Base-by-base conservation (phyloP, 2,888 invertebrate genomes). In the Smittia aterrima region DNA sequence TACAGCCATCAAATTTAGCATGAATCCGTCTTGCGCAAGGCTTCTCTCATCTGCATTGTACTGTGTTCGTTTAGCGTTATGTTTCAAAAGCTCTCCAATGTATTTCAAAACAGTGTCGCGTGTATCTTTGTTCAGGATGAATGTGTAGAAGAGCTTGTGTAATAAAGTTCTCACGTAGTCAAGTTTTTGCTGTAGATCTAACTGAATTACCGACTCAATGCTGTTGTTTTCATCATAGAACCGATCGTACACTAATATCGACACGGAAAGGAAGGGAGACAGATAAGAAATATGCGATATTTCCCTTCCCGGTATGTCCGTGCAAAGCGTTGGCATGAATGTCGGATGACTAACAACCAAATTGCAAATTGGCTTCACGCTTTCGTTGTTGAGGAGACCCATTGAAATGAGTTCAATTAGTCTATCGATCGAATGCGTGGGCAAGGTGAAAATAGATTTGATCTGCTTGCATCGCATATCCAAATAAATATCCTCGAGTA, bases 21-120 rank as follows among this genome's bases (percentile, higher is more conserved):
- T 95, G 82, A 96, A 96, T 0, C 98, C 98, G 82, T 98, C 97
- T 3, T 95, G 92, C 11, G 96, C 94, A 0, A 96, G 85, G 1
- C 91, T 86, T 75, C 92, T 87, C 79, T 96, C 95, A 81, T 96
- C 95, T 38, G 91, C 92, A 80, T 95, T 95, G 78, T 98, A 86
- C 81, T 97, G 97, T 1, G 95, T 89, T 41, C 96, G 87, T 76
- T 95, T 92, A 78, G 92, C 91, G 80, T 98, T 98, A 78, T 88
- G 84, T 75, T 88, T 88, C 74, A 98, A 82, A 7, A 95, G 84
- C 72, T 89, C 86, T 0, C 92, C 89, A 74, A 98, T 86, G 82
- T 92, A 98, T 75, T 88, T 86, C 70, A 98, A 85, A 76, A 93
- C 90, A 0, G 87, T 85, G 75, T 93, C 92, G 58, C 98, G 86